Base-by-base conservation (phyloP, 2,113 vertebrate species). In the Tricholaema leucomelas region DNA sequence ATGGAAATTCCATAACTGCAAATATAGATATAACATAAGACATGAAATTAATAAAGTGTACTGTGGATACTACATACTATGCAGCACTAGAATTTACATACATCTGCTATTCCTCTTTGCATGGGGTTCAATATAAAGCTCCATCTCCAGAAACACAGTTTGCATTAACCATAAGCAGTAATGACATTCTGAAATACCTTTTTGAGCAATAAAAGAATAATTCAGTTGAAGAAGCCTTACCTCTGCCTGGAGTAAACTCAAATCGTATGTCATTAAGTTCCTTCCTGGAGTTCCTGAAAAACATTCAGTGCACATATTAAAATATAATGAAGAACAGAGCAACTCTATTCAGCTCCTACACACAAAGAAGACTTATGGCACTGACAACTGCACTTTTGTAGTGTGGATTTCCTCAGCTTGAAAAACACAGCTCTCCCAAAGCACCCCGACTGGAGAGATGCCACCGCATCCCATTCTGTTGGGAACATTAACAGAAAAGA, bases 191-290 rank as follows among this genome's bases (percentile, higher is more conserved):
- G 70, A 94, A 96, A 95, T 72, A 81, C 11, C 74, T 83, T 94
- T 94, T 76, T 84, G 66, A 94, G 76, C 86, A 96, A 72, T 94
- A 94, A 96, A 69, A 92, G 80, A 93, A 93, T 94, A 97, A 96
- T 95, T 94, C 93, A 95, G 78, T 92, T 89, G 85, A 94, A 97
- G 56, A 82, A 96, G 67, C 87, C 98, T 98, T 97, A 98, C 99
- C 99, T 98, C 98, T 98, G 70, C 99, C 99, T 86, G 98, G 99
- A 95, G 99, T 99, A 97, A 99, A 99, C 96, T 99, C 99, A 97
- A 99, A 99, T 79, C 99, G 98, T 98, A 99, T 99, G 97, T 99
- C 99, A 97, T 99, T 99, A 97, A 99, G 97, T 96, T 99, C 99
- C 93, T 99, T 99, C 97, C 96, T 99, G 93, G 98, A 98, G 97